Evolutionary conservation across 2,888 invertebrate species (phyloP), one percentile per base, ranked within the genome.

Genomic region (Stegana nigrithorax): DNA sequence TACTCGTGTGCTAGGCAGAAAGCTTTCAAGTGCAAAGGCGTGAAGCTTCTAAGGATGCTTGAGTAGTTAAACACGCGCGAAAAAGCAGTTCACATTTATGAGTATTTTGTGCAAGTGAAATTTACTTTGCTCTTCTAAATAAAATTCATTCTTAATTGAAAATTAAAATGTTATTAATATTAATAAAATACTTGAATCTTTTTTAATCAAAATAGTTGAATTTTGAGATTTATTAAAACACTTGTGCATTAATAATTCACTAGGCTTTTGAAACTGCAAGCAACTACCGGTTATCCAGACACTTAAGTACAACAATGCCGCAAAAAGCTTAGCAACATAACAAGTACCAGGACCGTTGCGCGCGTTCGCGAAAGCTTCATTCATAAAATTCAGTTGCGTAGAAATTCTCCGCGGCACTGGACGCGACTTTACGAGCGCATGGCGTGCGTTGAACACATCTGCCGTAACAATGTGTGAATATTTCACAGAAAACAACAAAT

Each of bases 401-500:
- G 70, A 70, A 73, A 73, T 72, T 73, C 73, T 78, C 72, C 71
- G 72, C 67, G 63, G 53, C 62, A 56, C 42, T 70, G 77, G 76
- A 74, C 69, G 68, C 51, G 14, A 19, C 42, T 36, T 23, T 32
- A 44, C 29, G 10, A 23, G 36, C 45, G 60, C 14, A 19, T 19
- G 25, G 36, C 36, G 50, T 14, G 44, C 25, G n/a, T 36, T 21
- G 10, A 58, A 19, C 59, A 26, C 29, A 5, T 17, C 23, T n/a
- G n/a, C n/a, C n/a, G n/a, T n/a, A n/a, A 17, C 10, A 45, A 26
- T 12, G 21, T 32, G 42, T 59, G 17, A 42, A 58, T 17, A 50
- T 32, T 39, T n/a, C 6, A 10, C 36, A 17, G 53, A 42, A 14
- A 44, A 23, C 27, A n/a, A 36, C 23, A 59, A 51, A 3, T 51